Conservation (phyloP, 2,888 invertebrate genomes). For the Zeuzera pyrina region DNA sequence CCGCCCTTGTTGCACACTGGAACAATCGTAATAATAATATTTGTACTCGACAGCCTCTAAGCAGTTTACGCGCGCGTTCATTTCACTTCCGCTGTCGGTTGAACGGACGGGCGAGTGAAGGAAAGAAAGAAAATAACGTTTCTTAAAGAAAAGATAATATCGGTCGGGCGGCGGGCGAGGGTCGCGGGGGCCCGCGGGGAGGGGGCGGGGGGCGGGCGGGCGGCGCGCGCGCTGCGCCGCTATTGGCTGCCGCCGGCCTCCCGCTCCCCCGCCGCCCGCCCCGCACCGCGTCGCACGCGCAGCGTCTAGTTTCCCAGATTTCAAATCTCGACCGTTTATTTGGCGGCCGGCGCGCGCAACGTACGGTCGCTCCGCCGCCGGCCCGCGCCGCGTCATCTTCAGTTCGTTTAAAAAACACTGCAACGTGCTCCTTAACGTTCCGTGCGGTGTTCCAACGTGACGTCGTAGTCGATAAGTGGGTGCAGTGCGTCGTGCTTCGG, state of each 20-base stretch:
- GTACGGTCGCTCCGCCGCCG: slow-evolving; percentile 37
- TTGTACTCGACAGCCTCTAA: slow-evolving; percentile 23
- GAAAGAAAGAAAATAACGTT: slow-evolving; percentile 69
- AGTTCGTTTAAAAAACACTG: slow-evolving; percentile 43
- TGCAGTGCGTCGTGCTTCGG: slow-evolving; percentile 53
- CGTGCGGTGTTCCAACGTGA: slow-evolving; percentile 62
- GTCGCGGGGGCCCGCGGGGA: slow-evolving; percentile 7
- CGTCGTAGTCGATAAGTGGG: slow-evolving; percentile 61
- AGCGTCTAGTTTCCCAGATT: slow-evolving; percentile 68
- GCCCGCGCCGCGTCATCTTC: slow-evolving; percentile 26
- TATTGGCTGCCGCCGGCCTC: slow-evolving; percentile 1
- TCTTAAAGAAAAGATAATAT: slow-evolving; percentile 65
- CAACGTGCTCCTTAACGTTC: slow-evolving; percentile 57
- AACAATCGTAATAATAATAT: too few relatives aligned
- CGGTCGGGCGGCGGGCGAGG: slow-evolving; percentile 28
- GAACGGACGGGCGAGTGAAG: slow-evolving; percentile 53
- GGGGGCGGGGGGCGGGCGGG: slow-evolving; percentile 21
- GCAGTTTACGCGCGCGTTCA: slow-evolving; percentile 64
- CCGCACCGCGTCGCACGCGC: slow-evolving; percentile 51
- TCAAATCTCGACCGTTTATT: slow-evolving; percentile 74
- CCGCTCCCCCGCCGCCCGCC: slow-evolving; percentile 27
- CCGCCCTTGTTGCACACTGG: too few relatives aligned
- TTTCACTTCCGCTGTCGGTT: slow-evolving; percentile 68
- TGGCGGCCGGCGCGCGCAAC: slow-evolving; percentile 53
- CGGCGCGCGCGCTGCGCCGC: slow-evolving; percentile 9